Evolutionary conservation across 1,140 invertebrate genomes (phyloP), one percentile per base, ranked within the genome.

Genomic region (Scaptomyza hsui): DNA sequence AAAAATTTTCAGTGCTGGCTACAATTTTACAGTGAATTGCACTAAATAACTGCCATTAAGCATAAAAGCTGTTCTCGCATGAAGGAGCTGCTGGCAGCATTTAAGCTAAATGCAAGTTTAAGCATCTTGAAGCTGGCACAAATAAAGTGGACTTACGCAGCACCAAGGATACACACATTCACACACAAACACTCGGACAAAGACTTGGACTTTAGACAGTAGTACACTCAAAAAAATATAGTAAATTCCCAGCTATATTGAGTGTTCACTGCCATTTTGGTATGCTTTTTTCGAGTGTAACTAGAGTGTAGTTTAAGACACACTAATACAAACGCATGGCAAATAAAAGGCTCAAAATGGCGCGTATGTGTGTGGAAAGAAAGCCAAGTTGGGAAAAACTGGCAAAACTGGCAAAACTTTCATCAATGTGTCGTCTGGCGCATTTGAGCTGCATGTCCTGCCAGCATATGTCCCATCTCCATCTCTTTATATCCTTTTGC

Each of bases 21-120:
- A 80, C 83, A 83, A 89, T 83, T 89, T 89, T 75, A 88, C 78
- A 80, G 78, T 83, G 82, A 89, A 89, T 82, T 89, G 73, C 85
- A 85, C 85, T 89, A 89, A 89, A 89, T 85, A 89, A 89, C 85
- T 81, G 74, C 85, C 74, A 89, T 89, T 89, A 89, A 89, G 79
- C 75, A 89, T 89, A 89, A 89, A 89, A 89, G 80, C 80, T 82
- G 78, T 85, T 85, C 73, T 85, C 86, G 80, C 85, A 82, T 89
- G 86, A 89, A 89, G 72, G 80, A 79, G 68, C 68, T 72, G 57
- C 62, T 72, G 75, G 67, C 69, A 86, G 81, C 78, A 82, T 86
- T 88, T 88, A 86, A 81, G 81, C 82, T 82, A 88, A 88, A 88
- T 83, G 85, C 85, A 80, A 78, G 73, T 83, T 83, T 80, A 89